Base-by-base conservation (phyloP, 2,888 invertebrate species). In the Ischnus inquisitorius region DNA sequence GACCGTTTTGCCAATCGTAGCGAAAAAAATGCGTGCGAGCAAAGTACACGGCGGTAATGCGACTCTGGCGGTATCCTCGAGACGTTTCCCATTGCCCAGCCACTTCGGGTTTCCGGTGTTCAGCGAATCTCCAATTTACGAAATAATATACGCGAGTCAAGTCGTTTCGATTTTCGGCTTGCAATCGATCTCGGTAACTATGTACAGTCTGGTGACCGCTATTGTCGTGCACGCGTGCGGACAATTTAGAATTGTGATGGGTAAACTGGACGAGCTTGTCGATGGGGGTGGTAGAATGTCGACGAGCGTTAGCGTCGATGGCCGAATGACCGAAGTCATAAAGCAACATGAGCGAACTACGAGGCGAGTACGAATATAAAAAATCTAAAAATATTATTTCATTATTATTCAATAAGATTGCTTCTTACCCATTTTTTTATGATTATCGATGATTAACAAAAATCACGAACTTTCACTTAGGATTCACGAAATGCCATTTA, bases 181-280 rank as follows among this genome's bases (percentile, higher is more conserved):
- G 3, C 90, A 90, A 34, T 87, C 90, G 0, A 87, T 91, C 2
- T 89, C 89, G 0, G 84, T 90, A 14, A 82, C 88, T 0, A 84
- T 88, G 0, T 92, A 91, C 74, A 88, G 90, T 19, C 64, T 92
- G 0, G 88, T 90, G 0, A 91, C 90, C 0, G 87, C 89, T 2
- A 89, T 92, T 14, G 90, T 87, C 0, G 88, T 90, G 85, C 92
- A 92, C 71, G 89, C 90, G 0, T 92, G 92, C 28, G 90, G 90
- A 0, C 91, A 92, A 10, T 87, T 91, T 1, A 85, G 85, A 22
- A 89, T 92, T 16, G 76, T 92, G 0, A 78, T 86, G 80, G n/a
- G n/a, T 0, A 84, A 83, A 3, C 62, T 92, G n/a, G 64, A 86
- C 0, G 69, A 84, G 3, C 72, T 90, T 1, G 81, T 88, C 12